Evolutionary conservation across 1,140 invertebrate genomes (phyloP), one percentile per base, ranked within the genome.

Genomic region (Planococcus citri): DNA sequence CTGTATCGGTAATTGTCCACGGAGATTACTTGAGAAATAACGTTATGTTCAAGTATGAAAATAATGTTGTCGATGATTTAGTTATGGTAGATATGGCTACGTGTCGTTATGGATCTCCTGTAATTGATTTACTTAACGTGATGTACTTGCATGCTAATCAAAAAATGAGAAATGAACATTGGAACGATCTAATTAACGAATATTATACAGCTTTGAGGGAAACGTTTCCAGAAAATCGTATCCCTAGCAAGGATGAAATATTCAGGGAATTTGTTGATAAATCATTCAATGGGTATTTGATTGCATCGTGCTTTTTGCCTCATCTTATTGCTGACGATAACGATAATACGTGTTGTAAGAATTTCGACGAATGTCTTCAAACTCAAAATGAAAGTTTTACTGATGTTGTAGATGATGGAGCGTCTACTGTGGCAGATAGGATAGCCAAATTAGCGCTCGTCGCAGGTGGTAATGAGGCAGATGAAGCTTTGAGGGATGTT

Each of bases 1-100:
- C 76, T 1, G 58, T 79, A 3, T 74, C 78, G 0, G 76, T 76
- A 0, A 25, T 81, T 0, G 75, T 76, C 70, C 79, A 80, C 70
- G 79, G 79, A 3, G 79, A 81, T 70, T 76, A 76, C 20, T 78
- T 78, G 3, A 70, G 73, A 4, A 77, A 78, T 69, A 81, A 80
- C 61, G 72, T 76, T 3, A 69, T 81, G 14, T 70, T 70, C 29
- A 2, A 29, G 25, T 70, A 70, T 29, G 69, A 33, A 17, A 60
- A 64, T 22, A 17, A 27, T 0, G 38, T 71, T 10, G 41, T 75
- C 2, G 29, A 75, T 0, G 72, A 74, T n/a, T 71, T 76, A 0
- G 76, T 76, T 68, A 68, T 82, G 1, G 72, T 81, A 21, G 80
- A 82, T 70, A 78, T 81, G 24, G 78, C 76, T 3, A 51, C 75